Percentiles rank a stretch among this genome's conserved stretches.
These are phyloP conservation scores for Nipponia nippon DNA, from an alignment of 2,113 vertebrate species.

Conservation along the genomic window DNA sequence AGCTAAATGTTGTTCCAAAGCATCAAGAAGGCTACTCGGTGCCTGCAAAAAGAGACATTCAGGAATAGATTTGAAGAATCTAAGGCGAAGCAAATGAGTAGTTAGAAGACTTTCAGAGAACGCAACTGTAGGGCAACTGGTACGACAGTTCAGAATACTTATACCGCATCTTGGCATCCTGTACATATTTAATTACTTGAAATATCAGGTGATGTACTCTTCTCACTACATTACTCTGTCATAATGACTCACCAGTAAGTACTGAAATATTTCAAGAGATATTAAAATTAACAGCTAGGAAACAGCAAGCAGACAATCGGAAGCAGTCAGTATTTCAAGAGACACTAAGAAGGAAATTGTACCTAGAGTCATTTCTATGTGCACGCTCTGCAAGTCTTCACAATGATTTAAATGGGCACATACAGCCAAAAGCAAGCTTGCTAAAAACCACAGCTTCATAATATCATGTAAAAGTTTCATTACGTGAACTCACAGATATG, in stretches of 20 bases:
- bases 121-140: not conserved
- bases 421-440: not conserved
- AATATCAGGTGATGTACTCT: not conserved
- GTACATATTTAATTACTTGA: not conserved
- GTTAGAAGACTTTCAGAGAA: not conserved
- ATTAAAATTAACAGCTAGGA: conserved; percentile 4
- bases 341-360: not conserved
- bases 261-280: not conserved
- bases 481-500: not conserved
- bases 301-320: not conserved
- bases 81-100: not conserved
- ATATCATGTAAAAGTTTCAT: not conserved
- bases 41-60: conserved; percentile 74
- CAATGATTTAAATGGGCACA: not conserved
- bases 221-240: not conserved
- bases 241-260: not conserved
- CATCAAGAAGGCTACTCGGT: conserved; percentile 97
- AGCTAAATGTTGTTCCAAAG: conserved; percentile 96
- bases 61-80: not conserved
- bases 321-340: not conserved
- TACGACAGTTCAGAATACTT: not conserved
- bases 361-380: not conserved
- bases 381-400: not conserved
- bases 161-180: not conserved
- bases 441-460: not conserved